Base-by-base conservation (phyloP, 2,888 invertebrate genomes). In the Brenthis hecate region DNA sequence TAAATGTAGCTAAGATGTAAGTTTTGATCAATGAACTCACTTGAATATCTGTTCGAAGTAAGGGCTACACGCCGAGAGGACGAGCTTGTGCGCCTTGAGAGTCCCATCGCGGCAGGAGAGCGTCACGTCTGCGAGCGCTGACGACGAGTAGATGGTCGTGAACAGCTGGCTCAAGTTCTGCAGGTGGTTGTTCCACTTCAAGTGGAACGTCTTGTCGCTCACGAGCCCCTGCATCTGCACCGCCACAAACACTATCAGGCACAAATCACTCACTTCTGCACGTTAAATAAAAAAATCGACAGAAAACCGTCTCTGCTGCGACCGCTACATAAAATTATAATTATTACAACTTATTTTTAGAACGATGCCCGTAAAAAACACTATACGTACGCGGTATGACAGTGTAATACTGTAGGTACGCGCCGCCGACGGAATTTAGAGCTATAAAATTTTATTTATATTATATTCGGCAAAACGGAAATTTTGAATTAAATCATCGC, bases 41-140 rank as follows among this genome's bases (percentile, higher is more conserved):
- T 94, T 94, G 89, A 96, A 95, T 77, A 96, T 94, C 76, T 95
- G 94, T 82, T 96, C 95, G 86, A 96, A 96, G 84, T 96, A 96
- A 64, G 96, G 95, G 80, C 96, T 96, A 88, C 95, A 96, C 65
- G 96, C 95, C 57, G 96, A 96, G 73, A 96, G 92, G 74, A 96
- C 95, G 75, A 96, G 93, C 83, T 95, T 95, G 85, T 95, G 95
- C 56, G 95, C 95, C 81, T 94, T 94, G 77, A 96, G 91, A 82
- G 94, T 94, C 53, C 96, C 96, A 85, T 95, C 95, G 80, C 94
- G 94, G 86, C 96, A 96, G 79, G 95, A 94, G 78, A 96, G 91
- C 74, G 95, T 95, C 75, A 95, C 95, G 82, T 96, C 96, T 50
- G 95, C 95, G 72, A 96, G 91, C 78, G 94, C 93, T 77, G 95